These are phyloP conservation scores for Steinernema hermaphroditum DNA, from an alignment of 2,888 invertebrate genomes.

Conservation along the genomic window DNA sequence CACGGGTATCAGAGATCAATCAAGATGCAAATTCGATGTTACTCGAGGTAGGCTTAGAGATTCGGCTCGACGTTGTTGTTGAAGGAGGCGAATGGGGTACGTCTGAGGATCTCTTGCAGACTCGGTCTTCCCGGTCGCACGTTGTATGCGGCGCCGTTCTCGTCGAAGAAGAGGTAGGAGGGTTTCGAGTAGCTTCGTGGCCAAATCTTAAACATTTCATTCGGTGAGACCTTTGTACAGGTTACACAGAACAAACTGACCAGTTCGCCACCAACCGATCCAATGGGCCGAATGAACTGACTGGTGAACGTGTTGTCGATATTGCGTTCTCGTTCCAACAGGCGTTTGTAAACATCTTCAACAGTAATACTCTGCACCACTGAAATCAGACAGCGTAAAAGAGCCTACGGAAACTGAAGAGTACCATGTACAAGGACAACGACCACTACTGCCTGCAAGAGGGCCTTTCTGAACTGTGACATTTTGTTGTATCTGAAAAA, in stretches of 20 bases:
- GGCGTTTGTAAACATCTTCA: slow-evolving; percentile 40
- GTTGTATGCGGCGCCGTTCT: slow-evolving; percentile 53
- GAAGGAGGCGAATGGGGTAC: slow-evolving; percentile 32
- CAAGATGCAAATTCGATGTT: not conserved
- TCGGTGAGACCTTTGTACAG: too few species aligned
- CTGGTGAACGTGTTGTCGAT: slow-evolving; percentile 43
- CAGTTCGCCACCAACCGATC: slow-evolving; percentile 50
- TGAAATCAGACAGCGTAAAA: not conserved
- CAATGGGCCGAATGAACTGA: slow-evolving; percentile 50
- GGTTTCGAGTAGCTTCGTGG: slow-evolving; percentile 51
- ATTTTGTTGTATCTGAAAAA: slow-evolving; percentile 13
- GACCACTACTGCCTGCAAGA: not conserved
- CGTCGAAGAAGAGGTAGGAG: slow-evolving; percentile 52
- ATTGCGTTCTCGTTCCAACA: slow-evolving; percentile 41
- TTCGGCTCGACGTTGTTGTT: slow-evolving; percentile 31
- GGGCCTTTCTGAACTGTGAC: not conserved
- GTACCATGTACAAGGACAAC: slow-evolving; percentile 6
- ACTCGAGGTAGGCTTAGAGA: not conserved
- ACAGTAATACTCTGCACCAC: slow-evolving; percentile 35
- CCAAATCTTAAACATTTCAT: slow-evolving; percentile 47
- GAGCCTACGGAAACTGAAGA: not conserved
- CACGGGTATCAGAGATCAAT: slow-evolving; percentile 16
- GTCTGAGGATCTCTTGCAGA: slow-evolving; percentile 39
- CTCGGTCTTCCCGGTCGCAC: slow-evolving; percentile 38
- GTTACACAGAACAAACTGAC: slow-evolving; percentile 38